These are phyloP conservation scores for Apeltes quadracus DNA, from an alignment of 2,113 vertebrate genomes.

Conservation along the genomic window DNA sequence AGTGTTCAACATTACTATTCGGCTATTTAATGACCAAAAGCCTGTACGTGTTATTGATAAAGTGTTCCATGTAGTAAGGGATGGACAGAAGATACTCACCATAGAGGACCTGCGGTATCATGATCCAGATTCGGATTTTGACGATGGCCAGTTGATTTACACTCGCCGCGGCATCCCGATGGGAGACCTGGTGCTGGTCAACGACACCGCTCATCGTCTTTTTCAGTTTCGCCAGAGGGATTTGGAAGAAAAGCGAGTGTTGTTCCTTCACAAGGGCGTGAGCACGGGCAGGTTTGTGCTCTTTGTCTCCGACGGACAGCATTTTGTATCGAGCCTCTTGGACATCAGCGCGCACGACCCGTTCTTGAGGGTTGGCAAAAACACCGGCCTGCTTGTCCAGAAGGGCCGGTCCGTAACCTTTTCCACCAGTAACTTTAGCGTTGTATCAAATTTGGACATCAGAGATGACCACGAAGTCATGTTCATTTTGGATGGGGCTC, in stretches of 20 bases:
- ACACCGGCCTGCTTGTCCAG: slow-evolving; percentile 86
- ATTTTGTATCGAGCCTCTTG: slow-evolving; percentile 85
- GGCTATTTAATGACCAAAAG: slow-evolving; percentile 90
- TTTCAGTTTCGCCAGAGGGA: slow-evolving; percentile 89
- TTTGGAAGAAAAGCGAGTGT: slow-evolving; percentile 81
- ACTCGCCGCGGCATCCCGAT: slow-evolving; percentile 87
- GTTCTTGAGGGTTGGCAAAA: slow-evolving; percentile 82
- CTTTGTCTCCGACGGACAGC: slow-evolving; percentile 90
- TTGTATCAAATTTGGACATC: slow-evolving; percentile 87
- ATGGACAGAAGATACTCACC: slow-evolving; percentile 86
- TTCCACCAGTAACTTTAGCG: slow-evolving; percentile 82
- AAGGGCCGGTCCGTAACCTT: slow-evolving; percentile 81
- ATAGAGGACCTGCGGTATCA: slow-evolving; percentile 85
- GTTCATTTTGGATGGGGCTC: slow-evolving; percentile 76
- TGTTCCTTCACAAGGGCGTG: slow-evolving; percentile 85
- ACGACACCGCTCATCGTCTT: slow-evolving; percentile 83
- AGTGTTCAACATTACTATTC: slow-evolving; percentile 83
- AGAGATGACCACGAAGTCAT: slow-evolving; percentile 80
- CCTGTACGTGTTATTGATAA: slow-evolving; percentile 85
- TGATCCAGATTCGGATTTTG: slow-evolving; percentile 88
- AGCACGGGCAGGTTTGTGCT: slow-evolving; percentile 86
- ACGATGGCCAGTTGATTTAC: slow-evolving; percentile 86
- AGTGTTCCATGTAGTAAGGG: slow-evolving; percentile 84
- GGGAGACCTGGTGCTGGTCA: slow-evolving; percentile 85
- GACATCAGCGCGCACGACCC: slow-evolving; percentile 87